phyloP scores from a whole-genome alignment of 2,888 invertebrate species.

The Drosophila maculinotata region DNA sequence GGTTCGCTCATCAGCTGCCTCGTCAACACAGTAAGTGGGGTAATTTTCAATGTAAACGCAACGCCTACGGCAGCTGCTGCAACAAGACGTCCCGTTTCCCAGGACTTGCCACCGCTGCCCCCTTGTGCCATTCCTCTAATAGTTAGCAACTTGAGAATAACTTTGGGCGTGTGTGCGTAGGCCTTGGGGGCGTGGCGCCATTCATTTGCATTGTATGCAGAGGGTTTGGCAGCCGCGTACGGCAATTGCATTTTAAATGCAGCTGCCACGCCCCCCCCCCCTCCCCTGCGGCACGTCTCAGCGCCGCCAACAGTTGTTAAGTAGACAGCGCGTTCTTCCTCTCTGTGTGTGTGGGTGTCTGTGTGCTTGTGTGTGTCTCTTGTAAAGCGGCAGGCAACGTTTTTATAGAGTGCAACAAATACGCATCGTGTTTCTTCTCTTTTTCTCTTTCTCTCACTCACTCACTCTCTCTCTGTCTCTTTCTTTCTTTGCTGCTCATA shows the following conservation, averaged over 20 bases:
- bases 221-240: conserved; percentile 22
- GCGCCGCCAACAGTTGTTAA: conserved; percentile 35
- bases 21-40: conserved; percentile 77
- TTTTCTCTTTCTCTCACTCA: background rate
- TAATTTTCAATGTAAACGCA: conserved; percentile 80
- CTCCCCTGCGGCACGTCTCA: conserved; percentile 43
- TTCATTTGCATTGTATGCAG: conserved; percentile 71
- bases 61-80: conserved; percentile 70
- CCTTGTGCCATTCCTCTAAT: background rate
- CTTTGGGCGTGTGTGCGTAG: conserved; percentile 51
- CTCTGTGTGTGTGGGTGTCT: conserved; percentile 4
- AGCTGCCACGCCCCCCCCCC: conserved; percentile 64
- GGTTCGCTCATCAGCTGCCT: conserved; percentile 40
- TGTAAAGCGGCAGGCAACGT: conserved; percentile 57
- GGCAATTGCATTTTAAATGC: conserved; percentile 77
- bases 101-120: too few species aligned
- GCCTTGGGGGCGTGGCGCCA: conserved; percentile 61
- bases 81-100: conserved; percentile 20
- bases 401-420: conserved; percentile 67
- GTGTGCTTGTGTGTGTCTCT: conserved; percentile 12
- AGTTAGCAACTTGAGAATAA: conserved; percentile 42
- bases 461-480: background rate
- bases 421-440: too few species aligned
- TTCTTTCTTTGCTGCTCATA: conserved; percentile 52
- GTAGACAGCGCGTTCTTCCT: conserved; percentile 35